phyloP scores from a whole-genome alignment of 2,888 invertebrate genomes.

The Bugulina stolonifera region DNA sequence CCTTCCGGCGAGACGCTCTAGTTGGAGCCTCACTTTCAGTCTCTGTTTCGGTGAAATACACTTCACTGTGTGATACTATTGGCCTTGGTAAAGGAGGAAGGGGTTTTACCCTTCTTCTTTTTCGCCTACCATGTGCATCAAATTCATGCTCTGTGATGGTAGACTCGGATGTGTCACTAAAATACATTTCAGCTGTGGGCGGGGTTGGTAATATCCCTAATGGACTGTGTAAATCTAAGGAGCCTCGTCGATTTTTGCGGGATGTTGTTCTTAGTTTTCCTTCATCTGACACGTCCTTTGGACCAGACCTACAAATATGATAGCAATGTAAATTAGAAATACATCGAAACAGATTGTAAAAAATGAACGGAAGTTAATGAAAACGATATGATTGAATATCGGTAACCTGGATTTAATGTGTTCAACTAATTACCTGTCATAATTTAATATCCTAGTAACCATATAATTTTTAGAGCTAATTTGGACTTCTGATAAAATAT shows the following conservation, averaged over 20 bases:
- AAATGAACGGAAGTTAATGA: no score
- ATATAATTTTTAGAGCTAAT: no score
- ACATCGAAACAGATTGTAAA: no score
- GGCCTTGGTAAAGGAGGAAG: conserved; percentile 8
- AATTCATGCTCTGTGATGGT: neutral
- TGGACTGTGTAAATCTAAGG: neutral
- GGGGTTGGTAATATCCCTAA: neutral
- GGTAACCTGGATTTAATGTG: no score
- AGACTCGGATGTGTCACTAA: conserved; percentile 19
- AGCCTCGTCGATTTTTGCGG: neutral
- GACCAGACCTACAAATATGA: neutral
- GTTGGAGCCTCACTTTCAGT: conserved; percentile 10
- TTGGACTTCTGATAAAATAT: no score
- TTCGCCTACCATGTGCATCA: conserved; percentile 5
- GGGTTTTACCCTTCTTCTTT: neutral
- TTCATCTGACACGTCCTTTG: neutral
- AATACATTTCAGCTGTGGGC: conserved; percentile 7
- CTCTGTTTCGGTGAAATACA: conserved; percentile 22
- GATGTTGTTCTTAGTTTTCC: neutral
- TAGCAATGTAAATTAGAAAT: no score
- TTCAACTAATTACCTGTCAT: no score
- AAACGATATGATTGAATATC: no score
- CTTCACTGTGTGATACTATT: conserved; percentile 14
- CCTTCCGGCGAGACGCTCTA: neutral
- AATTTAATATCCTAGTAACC: no score